A percentile compares a stretch with the other conserved stretches of the same genome.
Evolutionary conservation across 2,797 vertebrate species (phyloP).

Genomic region (Pseudotriccus pelzelni): DNA sequence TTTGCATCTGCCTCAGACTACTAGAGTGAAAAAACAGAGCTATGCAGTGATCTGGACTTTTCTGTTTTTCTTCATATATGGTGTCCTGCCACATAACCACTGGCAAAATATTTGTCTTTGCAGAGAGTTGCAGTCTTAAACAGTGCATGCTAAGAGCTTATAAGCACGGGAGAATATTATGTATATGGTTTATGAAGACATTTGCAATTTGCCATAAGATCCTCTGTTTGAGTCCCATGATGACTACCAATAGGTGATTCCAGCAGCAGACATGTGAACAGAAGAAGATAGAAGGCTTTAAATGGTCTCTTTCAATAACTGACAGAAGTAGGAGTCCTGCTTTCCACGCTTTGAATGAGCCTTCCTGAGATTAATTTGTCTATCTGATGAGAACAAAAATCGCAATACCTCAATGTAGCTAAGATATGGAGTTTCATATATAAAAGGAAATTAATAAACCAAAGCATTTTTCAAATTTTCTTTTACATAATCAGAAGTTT

Average conservation of each 20-base stretch:
- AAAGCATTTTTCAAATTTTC: background rate
- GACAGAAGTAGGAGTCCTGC: background rate
- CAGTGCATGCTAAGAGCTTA: background rate
- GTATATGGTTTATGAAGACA: background rate
- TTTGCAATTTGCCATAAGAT: background rate
- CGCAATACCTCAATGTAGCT: background rate
- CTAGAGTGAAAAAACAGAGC: background rate
- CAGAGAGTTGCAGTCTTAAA: background rate
- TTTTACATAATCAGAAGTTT: background rate
- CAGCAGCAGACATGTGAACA: background rate
- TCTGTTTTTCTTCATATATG: background rate
- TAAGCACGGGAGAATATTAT: background rate
- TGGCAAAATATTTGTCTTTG: conserved; percentile 44
- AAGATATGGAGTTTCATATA: background rate
- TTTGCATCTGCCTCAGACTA: conserved; percentile 21
- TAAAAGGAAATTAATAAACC: background rate
- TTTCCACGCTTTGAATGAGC: background rate
- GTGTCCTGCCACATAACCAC: background rate
- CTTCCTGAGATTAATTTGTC: background rate
- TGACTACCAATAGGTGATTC: background rate
- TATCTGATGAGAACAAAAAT: background rate
- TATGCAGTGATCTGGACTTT: conserved; percentile 2
- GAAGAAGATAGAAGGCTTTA: background rate
- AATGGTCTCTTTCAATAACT: background rate
- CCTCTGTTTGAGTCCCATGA: background rate